A percentile compares a stretch with the other conserved stretches of the same genome.
Conservation (phyloP, 2,113 vertebrate species). For the Odontophorus gujanensis region DNA sequence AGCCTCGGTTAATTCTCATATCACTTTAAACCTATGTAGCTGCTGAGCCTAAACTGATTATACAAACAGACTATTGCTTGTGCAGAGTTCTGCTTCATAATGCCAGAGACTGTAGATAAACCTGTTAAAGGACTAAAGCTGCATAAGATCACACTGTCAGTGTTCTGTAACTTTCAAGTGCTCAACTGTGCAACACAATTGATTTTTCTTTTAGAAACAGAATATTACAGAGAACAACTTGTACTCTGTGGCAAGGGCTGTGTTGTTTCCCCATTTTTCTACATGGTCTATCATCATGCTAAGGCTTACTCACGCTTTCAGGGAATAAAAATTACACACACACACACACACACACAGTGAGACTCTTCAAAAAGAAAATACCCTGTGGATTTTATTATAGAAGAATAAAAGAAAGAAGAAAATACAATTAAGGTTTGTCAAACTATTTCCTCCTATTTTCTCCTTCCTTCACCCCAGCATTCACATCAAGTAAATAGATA, state of each 20-base stretch:
- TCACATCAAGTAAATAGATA: neutral
- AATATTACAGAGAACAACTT: neutral
- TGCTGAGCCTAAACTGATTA: neutral
- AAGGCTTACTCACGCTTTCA: neutral
- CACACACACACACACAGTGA: neutral
- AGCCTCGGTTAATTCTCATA: neutral
- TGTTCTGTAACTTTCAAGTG: neutral
- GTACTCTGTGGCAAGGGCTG: neutral
- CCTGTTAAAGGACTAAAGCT: neutral
- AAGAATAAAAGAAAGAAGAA: neutral
- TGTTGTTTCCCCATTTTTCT: neutral
- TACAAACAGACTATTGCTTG: neutral
- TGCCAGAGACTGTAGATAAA: neutral
- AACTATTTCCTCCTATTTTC: neutral
- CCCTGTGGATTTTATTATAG: accelerated
- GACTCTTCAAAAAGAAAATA: neutral
- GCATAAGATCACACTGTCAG: neutral
- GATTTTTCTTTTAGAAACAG: neutral
- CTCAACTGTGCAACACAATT: neutral
- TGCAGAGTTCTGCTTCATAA: neutral
- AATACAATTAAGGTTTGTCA: neutral
- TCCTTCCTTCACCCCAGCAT: neutral
- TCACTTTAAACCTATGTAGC: neutral
- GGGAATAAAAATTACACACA: neutral
- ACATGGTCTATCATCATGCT: neutral